Evolutionary conservation across 2,888 invertebrate species (phyloP).

Genomic region (Drosophila dives): DNA sequence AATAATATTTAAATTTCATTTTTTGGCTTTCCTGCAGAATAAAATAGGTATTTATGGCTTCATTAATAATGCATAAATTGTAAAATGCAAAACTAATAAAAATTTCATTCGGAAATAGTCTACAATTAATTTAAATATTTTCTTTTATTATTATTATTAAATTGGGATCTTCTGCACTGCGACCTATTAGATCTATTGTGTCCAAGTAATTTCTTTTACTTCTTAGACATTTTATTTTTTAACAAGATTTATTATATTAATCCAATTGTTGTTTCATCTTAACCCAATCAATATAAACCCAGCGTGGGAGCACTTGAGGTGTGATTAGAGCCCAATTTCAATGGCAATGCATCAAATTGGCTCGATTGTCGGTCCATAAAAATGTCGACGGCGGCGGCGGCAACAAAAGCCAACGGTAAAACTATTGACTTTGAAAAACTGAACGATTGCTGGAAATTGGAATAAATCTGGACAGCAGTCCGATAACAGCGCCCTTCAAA

Average conservation of each 20-base stretch:
- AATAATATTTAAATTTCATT: too few species aligned
- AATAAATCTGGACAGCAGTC: conserved; percentile 57
- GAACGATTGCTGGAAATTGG: conserved; percentile 59
- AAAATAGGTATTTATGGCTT: background rate
- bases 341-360: conserved; percentile 49
- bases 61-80: background rate
- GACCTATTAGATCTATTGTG: background rate
- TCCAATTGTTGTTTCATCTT: background rate
- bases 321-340: conserved; percentile 23
- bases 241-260: background rate
- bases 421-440: conserved; percentile 72
- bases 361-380: conserved; percentile 51
- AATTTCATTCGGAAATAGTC: background rate
- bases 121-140: background rate
- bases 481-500: conserved; percentile 69
- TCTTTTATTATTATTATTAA: too few species aligned
- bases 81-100: background rate
- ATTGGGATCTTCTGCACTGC: background rate
- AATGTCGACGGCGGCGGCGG: conserved; percentile 47
- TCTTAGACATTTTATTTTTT: background rate
- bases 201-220: too few species aligned
- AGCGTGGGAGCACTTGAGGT: conserved; percentile 41
- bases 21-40: background rate
- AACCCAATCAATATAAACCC: conserved; percentile 11
- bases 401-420: conserved; percentile 54